Evolutionary conservation across 2,888 invertebrate species (phyloP), one percentile per base, ranked within the genome.

Genomic region (Acanthoscelides obtectus): DNA sequence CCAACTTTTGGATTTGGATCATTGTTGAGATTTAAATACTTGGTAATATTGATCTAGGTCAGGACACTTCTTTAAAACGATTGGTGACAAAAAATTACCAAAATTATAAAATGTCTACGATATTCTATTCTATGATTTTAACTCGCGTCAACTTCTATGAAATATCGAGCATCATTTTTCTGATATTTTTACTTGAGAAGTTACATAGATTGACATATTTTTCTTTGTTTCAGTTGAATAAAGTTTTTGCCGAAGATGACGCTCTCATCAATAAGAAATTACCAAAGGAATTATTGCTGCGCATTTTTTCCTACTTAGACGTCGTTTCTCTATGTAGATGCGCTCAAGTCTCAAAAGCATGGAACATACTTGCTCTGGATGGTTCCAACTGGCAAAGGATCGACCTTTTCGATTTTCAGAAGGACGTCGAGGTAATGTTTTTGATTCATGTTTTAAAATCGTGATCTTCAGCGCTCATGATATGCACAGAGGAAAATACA

Each of bases 321-420:
- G 97, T 98, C 69, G 94, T 98, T 45, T 95, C 98, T 19, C 88
- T 99, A 78, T 99, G 99, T 84, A 90, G 97, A 79, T 97, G 97
- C 89, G 97, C 97, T 76, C 97, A 97, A 89, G 95, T 94, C 78
- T 88, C 87, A 79, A 82, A 79, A 78, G 81, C 83, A 27, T 99
- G 99, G 99, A 99, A 99, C 87, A 91, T 97, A 71, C 88, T 99
- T 79, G 99, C 99, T 20, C 88, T 99, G 79, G 99, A 99, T 86
- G 99, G 99, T 71, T 98, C 98, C 81, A 99, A 99, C 86, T 99
- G 99, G 99, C 99, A 99, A 86, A 90, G 96, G 85, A 98, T 99
- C 84, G 98, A 99, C 87, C 88, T 99, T 69, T 99, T 99, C 87
- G 94, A 97, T 85, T 99, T 99, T 86, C 99, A 99, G 87, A 93